These are phyloP conservation scores for Musca domestica DNA, from an alignment of 1,140 invertebrate genomes.

Conservation along the genomic window DNA sequence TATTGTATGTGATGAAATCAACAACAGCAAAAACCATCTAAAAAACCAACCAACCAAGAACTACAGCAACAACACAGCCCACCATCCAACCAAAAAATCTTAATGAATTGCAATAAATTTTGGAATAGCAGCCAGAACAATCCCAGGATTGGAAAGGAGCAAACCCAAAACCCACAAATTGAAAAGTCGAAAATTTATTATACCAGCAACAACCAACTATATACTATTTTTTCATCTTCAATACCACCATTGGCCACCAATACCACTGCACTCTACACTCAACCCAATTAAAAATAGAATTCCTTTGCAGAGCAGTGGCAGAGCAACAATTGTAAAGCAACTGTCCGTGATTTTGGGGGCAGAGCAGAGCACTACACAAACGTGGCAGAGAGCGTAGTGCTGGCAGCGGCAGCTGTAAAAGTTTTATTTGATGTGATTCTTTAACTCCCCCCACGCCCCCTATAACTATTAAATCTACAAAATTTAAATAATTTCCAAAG, in stretches of 20 bases:
- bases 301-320: conserved; percentile 7
- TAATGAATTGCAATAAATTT: conserved; percentile 15
- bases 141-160: background rate
- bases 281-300: conserved; percentile 32
- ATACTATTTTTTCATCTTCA: no score
- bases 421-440: no score
- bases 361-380: no score
- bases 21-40: background rate
- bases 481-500: no score
- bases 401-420: no score
- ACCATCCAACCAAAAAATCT: background rate
- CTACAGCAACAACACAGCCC: background rate
- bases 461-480: no score
- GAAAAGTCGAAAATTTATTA: conserved; percentile 32
- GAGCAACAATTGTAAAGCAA: conserved; percentile 8
- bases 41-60: conserved; percentile 2
- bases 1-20: conserved; percentile 10
- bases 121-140: background rate
- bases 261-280: conserved; percentile 35
- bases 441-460: no score
- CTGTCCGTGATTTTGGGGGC: no score
- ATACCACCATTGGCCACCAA: conserved; percentile 33
- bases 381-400: no score
- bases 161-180: background rate
- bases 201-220: conserved; percentile 1